Evolutionary conservation across 2,797 vertebrate species (phyloP), one percentile per base, ranked within the genome.

Genomic region (Jordanella pulchra): DNA sequence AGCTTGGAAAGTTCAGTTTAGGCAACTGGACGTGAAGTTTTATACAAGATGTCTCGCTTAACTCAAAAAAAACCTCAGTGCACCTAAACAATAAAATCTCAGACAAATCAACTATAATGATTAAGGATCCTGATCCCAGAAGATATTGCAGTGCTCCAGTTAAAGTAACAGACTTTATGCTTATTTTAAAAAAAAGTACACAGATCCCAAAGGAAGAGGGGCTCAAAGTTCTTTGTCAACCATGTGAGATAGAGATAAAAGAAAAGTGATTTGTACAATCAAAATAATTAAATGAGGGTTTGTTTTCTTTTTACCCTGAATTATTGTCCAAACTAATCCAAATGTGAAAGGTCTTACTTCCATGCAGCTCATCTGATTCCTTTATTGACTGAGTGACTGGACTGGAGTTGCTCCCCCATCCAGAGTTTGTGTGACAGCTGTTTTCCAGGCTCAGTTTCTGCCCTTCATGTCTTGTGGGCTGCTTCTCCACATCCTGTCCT

Each of bases 291-390:
- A 61, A 13, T 39, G 32, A 61, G 21, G 18, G 32, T 61, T 21
- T n/a, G 39, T 32, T 61, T 61, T n/a, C 35, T 39, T 42, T 42
- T 42, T 6, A 51, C 21, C 9, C 9, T 39, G 58, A 42, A 11
- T 35, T 39, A n/a, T n/a, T 39, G 35, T 61, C 21, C 13, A 61
- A 42, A 61, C 30, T 21, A 5, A 42, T n/a, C 11, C 14, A 4
- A 61, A 61, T 10, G 7, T 7, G 21, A 35, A 5, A 32, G 4
- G 21, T 1, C 30, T 28, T 72, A 92, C 91, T 86, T 86, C 32
- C 75, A 9, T 67, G 75, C 7, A 28, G 15, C 54, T 32, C 0
- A 18, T 51, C 55, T 7, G 60, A 61, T 51, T n/a, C 18, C 27
- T 35, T 27, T 7, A 28, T n/a, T 10, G 55, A 23, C 32, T 54